phyloP scores from a whole-genome alignment of 2,888 invertebrate species.

The Melanostoma mellinum region DNA sequence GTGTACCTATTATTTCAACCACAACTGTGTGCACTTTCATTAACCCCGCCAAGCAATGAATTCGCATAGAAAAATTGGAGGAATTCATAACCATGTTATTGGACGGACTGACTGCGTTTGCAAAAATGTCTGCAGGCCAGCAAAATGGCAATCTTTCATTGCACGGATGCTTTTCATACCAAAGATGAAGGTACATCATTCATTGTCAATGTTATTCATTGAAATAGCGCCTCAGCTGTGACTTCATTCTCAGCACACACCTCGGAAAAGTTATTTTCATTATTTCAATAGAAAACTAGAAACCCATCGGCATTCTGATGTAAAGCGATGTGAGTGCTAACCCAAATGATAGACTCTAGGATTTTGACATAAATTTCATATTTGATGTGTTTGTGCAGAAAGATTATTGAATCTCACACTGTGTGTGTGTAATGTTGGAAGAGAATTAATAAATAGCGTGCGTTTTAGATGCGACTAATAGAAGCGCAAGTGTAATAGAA shows the following conservation, averaged over 20 bases:
- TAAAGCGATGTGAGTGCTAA: no score
- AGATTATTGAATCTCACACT: no score
- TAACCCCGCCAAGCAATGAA: not conserved
- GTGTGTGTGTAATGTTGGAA: no score
- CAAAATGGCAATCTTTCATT: conserved; percentile 23
- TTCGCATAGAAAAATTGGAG: conserved; percentile 4
- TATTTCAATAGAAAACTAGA: conserved; percentile 28
- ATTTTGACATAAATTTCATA: no score
- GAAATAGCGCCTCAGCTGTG: not conserved
- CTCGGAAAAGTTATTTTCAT: conserved; percentile 2
- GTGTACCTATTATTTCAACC: no score
- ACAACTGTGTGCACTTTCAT: conserved; percentile 1
- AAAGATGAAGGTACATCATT: conserved; percentile 28
- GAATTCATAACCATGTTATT: conserved; percentile 16
- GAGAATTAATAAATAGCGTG: no score
- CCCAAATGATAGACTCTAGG: no score
- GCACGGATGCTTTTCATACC: conserved; percentile 10
- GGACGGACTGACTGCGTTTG: not conserved
- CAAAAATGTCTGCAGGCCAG: not conserved
- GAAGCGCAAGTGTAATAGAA: no score
- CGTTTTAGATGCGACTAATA: no score
- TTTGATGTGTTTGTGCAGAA: no score
- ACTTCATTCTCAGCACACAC: no score
- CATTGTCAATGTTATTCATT: conserved; percentile 34
- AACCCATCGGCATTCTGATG: no score